These are phyloP conservation scores for Auanema sp. DNA, from an alignment of 2,888 invertebrate genomes.

Conservation along the genomic window DNA sequence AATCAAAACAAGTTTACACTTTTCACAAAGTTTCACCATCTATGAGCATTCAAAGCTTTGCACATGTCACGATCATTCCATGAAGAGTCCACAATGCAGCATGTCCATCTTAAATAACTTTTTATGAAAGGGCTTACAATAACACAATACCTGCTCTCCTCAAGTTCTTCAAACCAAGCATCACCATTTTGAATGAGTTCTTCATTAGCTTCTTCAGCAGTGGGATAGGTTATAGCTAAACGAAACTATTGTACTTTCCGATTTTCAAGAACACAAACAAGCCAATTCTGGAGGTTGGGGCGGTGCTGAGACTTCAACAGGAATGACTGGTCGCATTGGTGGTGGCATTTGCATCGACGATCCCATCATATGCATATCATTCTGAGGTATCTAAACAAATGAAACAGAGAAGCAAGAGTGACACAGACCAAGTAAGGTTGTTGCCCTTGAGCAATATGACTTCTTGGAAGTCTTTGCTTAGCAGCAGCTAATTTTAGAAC, in stretches of 20 bases:
- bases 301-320: not conserved
- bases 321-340: not conserved
- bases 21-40: not conserved
- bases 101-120: not conserved
- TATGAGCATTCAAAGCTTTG: not conserved
- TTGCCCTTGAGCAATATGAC: constrained; percentile 19
- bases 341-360: constrained; percentile 6
- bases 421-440: constrained; percentile 17
- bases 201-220: constrained; percentile 19
- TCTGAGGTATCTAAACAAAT: no score
- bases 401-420: not conserved
- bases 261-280: not conserved
- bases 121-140: not conserved
- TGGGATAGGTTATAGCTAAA: constrained; percentile 19
- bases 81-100: not conserved
- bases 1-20: no score
- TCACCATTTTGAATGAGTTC: constrained; percentile 17
- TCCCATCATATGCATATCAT: constrained; percentile 1
- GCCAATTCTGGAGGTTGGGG: constrained; percentile 6
- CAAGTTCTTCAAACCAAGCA: constrained; percentile 18
- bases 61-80: not conserved
- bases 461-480: constrained; percentile 20
- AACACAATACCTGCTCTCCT: constrained; percentile 17
- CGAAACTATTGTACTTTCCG: not conserved
- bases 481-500: constrained; percentile 48